These are phyloP conservation scores for Polypedilum vanderplanki DNA, from an alignment of 1,140 invertebrate genomes.

Conservation along the genomic window DNA sequence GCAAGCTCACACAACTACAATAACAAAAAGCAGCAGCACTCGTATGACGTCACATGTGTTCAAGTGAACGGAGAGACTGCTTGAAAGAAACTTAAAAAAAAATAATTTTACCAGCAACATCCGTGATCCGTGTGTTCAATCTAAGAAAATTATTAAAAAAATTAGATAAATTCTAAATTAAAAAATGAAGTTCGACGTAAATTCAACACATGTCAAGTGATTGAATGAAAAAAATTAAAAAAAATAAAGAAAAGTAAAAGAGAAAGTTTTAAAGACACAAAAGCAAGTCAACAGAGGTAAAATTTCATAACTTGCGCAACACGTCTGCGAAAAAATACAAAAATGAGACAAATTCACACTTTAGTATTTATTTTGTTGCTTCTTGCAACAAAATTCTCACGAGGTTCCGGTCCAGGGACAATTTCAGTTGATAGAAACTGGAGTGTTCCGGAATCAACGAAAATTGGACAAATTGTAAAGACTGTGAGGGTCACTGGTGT, in stretches of 20 bases:
- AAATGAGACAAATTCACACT: background rate
- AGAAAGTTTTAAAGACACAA: background rate
- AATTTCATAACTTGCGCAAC: conserved; percentile 17
- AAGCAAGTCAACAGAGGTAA: background rate
- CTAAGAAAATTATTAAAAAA: background rate
- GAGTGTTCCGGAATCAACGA: conserved; percentile 56
- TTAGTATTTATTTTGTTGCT: background rate
- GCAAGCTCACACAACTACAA: background rate
- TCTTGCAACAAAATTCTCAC: background rate
- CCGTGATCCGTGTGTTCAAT: background rate
- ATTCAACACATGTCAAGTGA: background rate
- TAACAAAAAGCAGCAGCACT: background rate
- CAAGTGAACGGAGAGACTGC: background rate
- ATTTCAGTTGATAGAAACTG: conserved; percentile 53
- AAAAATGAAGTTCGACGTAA: background rate
- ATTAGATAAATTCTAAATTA: background rate
- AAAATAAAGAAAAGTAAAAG: background rate
- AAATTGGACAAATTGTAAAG: conserved; percentile 55
- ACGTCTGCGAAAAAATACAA: background rate
- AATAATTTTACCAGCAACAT: background rate
- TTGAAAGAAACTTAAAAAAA: background rate
- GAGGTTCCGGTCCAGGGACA: conserved; percentile 37
- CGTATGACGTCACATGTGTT: background rate
- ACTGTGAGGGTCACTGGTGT: conserved; percentile 53
- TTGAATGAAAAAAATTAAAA: background rate